Evolutionary conservation across 2,113 vertebrate genomes (phyloP), one percentile per base, ranked within the genome.

Genomic region (Chionodraco myersi): DNA sequence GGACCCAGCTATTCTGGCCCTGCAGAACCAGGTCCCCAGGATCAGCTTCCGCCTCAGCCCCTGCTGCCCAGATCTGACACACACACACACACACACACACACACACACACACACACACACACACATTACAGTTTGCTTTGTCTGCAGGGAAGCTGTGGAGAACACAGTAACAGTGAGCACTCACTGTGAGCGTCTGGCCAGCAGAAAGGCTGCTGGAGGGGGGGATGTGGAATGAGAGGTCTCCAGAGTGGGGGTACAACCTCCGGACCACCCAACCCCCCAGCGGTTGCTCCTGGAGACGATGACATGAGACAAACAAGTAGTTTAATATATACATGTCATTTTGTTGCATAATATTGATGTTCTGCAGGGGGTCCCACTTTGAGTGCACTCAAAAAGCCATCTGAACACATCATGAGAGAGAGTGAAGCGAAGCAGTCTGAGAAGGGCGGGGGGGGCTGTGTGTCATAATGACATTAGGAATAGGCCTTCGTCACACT

Each of bases 31-130:
- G 87, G 75, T 96, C 95, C 52, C 71, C 83, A 1, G 92, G 86
- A n/a, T 89, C 89, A 10, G 93, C 92, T 13, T 92, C 92, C 13
- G 79, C 70, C 61, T 92, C 94, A 63, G 94, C 86, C 10, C 85
- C 93, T 66, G 93, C 92, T n/a, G 95, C 93, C 96, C 96, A 97
- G 80, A 97, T 94, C 97, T 97, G 86, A 84, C 79, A 68, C 4
- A 12, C 36, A 61, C 44, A 79, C 66, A 60, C 61, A 62, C 26
- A 84, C 79, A 68, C 4, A 11, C 34, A 61, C 44, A 79, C 66
- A 73, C 45, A 60, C 61, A 62, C 26, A 84, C 79, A 68, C 4
- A 11, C 34, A 61, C 44, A 79, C 66, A 73, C 21, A 21, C 21
- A 21, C 45, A 60, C 61, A 62, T 21, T 30, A 30, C 0, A 41